phyloP scores from a whole-genome alignment of 2,113 vertebrate genomes.

The Zosterops lateralis region DNA sequence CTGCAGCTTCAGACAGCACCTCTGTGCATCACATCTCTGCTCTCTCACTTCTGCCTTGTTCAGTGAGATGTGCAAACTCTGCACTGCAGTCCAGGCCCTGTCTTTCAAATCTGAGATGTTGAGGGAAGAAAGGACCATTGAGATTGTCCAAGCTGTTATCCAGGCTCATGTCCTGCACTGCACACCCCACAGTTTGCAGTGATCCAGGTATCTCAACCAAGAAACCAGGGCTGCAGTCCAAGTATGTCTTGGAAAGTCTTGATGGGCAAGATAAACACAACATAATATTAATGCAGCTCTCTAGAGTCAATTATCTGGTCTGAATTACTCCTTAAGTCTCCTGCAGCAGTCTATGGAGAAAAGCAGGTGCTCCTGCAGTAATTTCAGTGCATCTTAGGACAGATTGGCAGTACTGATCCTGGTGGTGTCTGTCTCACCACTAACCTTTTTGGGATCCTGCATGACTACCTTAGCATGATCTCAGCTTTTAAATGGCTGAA shows the following conservation, averaged over 20 bases:
- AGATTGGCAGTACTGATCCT: background rate
- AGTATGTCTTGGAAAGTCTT: background rate
- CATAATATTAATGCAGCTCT: background rate
- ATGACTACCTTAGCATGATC: background rate
- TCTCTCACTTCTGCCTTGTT: background rate
- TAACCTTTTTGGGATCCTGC: background rate
- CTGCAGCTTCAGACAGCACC: conserved; percentile 23
- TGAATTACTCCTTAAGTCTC: background rate
- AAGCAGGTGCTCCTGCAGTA: background rate
- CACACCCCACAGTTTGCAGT: background rate
- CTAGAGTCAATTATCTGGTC: background rate
- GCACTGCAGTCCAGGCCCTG: background rate
- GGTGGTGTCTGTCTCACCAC: background rate
- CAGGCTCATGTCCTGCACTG: background rate
- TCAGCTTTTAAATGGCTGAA: background rate
- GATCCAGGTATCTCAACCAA: background rate
- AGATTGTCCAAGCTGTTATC: background rate
- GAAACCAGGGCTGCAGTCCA: background rate
- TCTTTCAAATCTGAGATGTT: background rate
- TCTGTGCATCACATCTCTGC: background rate
- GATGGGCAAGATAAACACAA: background rate
- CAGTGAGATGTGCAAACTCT: background rate
- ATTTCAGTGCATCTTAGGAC: background rate
- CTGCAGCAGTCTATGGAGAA: background rate
- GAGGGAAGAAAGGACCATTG: background rate